Evolutionary conservation across 2,113 vertebrate genomes (phyloP).

Genomic region (Steatornis caripensis): DNA sequence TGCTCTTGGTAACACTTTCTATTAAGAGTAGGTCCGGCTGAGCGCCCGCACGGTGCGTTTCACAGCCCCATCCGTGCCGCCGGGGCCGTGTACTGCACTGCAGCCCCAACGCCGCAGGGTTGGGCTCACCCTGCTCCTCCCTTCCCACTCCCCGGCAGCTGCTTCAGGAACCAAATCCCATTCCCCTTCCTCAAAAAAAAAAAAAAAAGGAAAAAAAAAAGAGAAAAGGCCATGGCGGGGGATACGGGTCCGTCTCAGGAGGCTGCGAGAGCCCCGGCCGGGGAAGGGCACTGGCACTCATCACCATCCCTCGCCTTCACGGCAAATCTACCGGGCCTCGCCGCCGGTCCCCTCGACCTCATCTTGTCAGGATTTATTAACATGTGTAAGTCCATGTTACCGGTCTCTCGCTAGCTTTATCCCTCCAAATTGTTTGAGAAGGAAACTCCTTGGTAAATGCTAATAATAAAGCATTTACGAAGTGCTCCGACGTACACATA

Average conservation of each 20-base stretch:
- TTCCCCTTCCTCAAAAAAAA: neutral
- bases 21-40: neutral
- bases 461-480: slow-evolving; percentile 39
- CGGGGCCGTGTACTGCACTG: rapidly evolving
- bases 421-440: slow-evolving; percentile 26
- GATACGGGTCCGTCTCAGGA: rapidly evolving
- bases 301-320: neutral
- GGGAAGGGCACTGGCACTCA: neutral
- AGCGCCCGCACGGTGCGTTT: neutral
- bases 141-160: neutral
- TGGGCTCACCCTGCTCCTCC: neutral
- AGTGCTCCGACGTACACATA: neutral
- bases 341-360: neutral
- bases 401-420: neutral
- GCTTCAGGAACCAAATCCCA: neutral
- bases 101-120: rapidly evolving
- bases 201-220: too few species aligned
- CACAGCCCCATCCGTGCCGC: neutral
- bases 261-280: rapidly evolving
- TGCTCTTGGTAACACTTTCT: neutral
- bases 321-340: neutral
- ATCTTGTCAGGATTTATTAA: neutral
- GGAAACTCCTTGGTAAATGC: slow-evolving; percentile 48
- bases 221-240: rapidly evolving
- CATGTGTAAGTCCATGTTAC: neutral